Base-by-base conservation (phyloP, 2,797 vertebrate genomes). In the Tenualosa ilisha region DNA sequence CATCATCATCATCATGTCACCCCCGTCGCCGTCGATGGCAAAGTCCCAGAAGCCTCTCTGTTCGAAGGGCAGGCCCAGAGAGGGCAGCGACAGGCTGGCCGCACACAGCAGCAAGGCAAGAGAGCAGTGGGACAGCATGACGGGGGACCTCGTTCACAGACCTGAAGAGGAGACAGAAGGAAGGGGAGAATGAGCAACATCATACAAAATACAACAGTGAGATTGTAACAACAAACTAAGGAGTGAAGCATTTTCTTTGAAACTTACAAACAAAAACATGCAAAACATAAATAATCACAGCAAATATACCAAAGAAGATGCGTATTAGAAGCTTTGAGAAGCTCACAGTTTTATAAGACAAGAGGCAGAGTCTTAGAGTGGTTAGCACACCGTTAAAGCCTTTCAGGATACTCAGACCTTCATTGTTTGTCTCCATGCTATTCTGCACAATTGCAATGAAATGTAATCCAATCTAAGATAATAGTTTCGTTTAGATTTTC, bases 21-120 rank as follows among this genome's bases (percentile, higher is more conserved):
- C 91, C 75, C 93, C 94, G 83, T 94, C 89, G 20, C 89, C 96
- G 56, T 97, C 97, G 13, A 97, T 92, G 84, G 94, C 93, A 87
- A 98, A 97, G 88, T 98, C 97, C 97, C 96, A 97, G 96, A 97
- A 98, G 89, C 95, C 97, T 89, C 88, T 96, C 91, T 98, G 97
- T 91, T 97, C 97, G 63, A 98, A 98, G 85, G 97, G 97, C 87
- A 97, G 92, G 72, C 96, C 94, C 49, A 93, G 88, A 82, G 94
- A 94, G 59, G 91, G 82, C 0, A 91, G 86, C 63, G 94, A 89
- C 87, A 96, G 91, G 90, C 92, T 93, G 89, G 95, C 89, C 86
- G 91, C 82, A 40, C 92, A 94, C 68, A 96, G 92, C 89, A 95
- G 84, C 86, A 96, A 90, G 86, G 94, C 88, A 82, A 95, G 75